phyloP scores from a whole-genome alignment of 2,797 vertebrate species.

The Syngnathus rostellatus region DNA sequence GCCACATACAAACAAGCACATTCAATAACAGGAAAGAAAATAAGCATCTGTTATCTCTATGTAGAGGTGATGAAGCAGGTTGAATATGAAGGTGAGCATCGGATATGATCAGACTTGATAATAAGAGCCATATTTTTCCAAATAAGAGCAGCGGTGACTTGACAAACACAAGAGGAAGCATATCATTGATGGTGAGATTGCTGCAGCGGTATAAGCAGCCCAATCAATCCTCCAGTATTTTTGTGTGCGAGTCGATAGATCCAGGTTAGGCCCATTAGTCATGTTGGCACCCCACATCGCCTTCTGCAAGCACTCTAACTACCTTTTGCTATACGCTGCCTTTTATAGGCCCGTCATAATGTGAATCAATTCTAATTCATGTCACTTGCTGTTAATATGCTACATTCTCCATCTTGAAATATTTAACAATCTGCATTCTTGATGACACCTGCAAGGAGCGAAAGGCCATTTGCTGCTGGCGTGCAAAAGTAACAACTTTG shows the following conservation, averaged over 20 bases:
- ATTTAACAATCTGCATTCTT: conserved; percentile 30
- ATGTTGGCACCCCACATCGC: conserved; percentile 54
- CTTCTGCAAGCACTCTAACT: conserved; percentile 28
- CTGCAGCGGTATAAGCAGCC: conserved; percentile 56
- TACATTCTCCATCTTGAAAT: conserved; percentile 29
- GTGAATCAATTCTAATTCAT: conserved; percentile 26
- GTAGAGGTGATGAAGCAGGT: neutral
- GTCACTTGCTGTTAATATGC: conserved; percentile 19
- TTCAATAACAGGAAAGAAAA: neutral
- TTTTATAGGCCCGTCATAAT: conserved; percentile 24
- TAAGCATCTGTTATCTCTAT: neutral
- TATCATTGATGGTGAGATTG: conserved; percentile 61
- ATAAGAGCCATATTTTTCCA: conserved; percentile 21
- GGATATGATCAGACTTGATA: conserved; percentile 45
- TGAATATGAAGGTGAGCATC: conserved; percentile 11
- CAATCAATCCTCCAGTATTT: conserved; percentile 66
- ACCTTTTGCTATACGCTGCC: conserved; percentile 9
- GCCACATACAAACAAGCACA: neutral
- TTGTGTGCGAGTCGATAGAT: conserved; percentile 58
- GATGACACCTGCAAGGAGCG: conserved; percentile 15
- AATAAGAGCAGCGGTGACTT: conserved; percentile 40
- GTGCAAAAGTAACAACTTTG: conserved; percentile 33
- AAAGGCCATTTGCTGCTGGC: conserved; percentile 29
- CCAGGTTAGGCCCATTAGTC: conserved; percentile 66
- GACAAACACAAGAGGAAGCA: conserved; percentile 49